Conservation (phyloP, 2,113 vertebrate genomes). For the Corvus cornix region DNA sequence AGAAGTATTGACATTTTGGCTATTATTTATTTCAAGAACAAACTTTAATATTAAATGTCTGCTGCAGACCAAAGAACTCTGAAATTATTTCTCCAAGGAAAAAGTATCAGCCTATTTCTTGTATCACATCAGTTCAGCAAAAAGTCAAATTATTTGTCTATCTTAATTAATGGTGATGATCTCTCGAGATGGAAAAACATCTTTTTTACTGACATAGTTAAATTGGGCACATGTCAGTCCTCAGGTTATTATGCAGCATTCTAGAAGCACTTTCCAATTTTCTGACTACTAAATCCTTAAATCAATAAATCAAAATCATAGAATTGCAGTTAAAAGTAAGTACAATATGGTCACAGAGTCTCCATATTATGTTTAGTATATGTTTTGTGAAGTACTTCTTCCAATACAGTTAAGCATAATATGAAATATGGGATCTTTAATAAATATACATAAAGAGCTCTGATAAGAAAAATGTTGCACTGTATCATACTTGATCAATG, state of each 20-base stretch:
- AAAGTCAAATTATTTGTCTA: slow-evolving; percentile 29
- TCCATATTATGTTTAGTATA: slow-evolving; percentile 62
- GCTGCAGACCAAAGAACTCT: slow-evolving; percentile 46
- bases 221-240: neutral
- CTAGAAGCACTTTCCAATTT: slow-evolving; percentile 29
- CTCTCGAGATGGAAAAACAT: neutral
- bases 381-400: slow-evolving; percentile 67
- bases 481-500: slow-evolving; percentile 75
- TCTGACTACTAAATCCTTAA: slow-evolving; percentile 48
- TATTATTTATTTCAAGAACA: slow-evolving; percentile 75
- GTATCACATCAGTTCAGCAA: neutral
- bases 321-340: slow-evolving; percentile 56
- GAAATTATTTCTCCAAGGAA: slow-evolving; percentile 49
- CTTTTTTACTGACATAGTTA: neutral
- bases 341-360: slow-evolving; percentile 58
- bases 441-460: slow-evolving; percentile 74
- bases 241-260: neutral
- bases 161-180: neutral
- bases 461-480: slow-evolving; percentile 67
- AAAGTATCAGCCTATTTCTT: slow-evolving; percentile 29
- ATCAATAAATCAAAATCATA: slow-evolving; percentile 59
- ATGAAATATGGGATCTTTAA: slow-evolving; percentile 72
- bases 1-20: slow-evolving; percentile 73
- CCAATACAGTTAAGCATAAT: slow-evolving; percentile 56
- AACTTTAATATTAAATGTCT: slow-evolving; percentile 70